A percentile compares a stretch with the other conserved stretches of the same genome.
These are phyloP conservation scores for Myxocyprinus asiaticus DNA, from an alignment of 2,113 vertebrate genomes.

Conservation along the genomic window DNA sequence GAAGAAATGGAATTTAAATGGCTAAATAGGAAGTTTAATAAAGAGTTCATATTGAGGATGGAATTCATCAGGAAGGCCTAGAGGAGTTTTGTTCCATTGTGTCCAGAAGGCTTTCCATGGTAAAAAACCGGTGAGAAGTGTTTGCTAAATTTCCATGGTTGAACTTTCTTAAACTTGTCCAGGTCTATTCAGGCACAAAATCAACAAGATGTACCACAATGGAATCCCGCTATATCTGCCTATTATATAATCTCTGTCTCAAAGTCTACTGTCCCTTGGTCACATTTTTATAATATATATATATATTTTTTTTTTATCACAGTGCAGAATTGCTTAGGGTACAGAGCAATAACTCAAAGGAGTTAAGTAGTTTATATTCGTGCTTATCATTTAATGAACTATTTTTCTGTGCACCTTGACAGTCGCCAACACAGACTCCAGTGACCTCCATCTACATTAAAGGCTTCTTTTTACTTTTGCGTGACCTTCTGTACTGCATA, in stretches of 20 bases:
- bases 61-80: background rate
- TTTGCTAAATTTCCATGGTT: background rate
- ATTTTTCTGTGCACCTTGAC: constrained; percentile 17
- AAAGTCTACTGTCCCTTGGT: background rate
- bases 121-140: background rate
- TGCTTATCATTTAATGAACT: constrained; percentile 55
- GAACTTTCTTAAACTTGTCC: background rate
- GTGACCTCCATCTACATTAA: constrained; percentile 15
- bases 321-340: background rate
- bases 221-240: background rate
- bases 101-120: constrained; percentile 6
- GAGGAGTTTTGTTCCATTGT: background rate
- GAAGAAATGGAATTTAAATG: background rate
- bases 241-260: background rate
- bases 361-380: constrained; percentile 25
- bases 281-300: background rate
- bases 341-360: constrained; percentile 1
- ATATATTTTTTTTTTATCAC: background rate
- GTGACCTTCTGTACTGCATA: constrained; percentile 1
- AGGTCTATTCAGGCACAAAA: too few species aligned
- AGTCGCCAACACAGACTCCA: background rate
- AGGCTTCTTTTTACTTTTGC: background rate
- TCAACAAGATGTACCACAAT: background rate
- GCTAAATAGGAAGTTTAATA: background rate
- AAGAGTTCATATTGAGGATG: background rate